These are phyloP conservation scores for Phaonia tiefii DNA, from an alignment of 2,888 invertebrate genomes.

Conservation along the genomic window DNA sequence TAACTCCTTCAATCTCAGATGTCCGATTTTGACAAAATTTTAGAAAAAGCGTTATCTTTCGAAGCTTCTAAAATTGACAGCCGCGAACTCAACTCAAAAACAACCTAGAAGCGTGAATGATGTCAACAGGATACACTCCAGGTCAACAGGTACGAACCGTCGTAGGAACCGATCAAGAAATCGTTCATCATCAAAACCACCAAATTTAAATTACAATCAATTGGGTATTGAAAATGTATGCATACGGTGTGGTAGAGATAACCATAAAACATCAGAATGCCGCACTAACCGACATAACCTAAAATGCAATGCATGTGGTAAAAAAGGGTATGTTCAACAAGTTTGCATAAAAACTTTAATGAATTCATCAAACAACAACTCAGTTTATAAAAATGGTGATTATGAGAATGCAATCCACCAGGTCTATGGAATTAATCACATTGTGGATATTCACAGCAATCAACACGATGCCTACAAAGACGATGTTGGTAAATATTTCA, in stretches of 20 bases:
- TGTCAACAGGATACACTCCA: constrained; percentile 1
- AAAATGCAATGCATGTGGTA: constrained; percentile 1
- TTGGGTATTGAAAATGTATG: no score
- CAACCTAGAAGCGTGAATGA: neutral
- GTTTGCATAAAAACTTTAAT: constrained; percentile 19
- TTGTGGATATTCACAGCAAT: neutral
- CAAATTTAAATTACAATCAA: no score
- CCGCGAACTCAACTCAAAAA: constrained; percentile 22
- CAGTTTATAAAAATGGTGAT: neutral
- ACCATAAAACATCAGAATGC: constrained; percentile 25
- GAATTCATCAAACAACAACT: constrained; percentile 7
- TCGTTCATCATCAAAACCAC: constrained; percentile 38
- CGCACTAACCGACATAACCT: no score
- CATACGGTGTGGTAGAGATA: constrained; percentile 38
- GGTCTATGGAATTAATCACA: no score
- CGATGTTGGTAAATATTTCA: neutral
- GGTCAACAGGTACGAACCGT: neutral
- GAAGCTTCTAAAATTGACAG: constrained; percentile 46
- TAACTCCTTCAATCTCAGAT: no score
- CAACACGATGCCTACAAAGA: constrained; percentile 11
- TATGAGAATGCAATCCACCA: constrained; percentile 15
- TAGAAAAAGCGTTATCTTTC: constrained; percentile 12
- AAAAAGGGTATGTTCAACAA: constrained; percentile 19
- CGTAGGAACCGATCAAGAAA: constrained; percentile 9
- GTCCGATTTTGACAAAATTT: neutral